Base-by-base conservation (phyloP, 1,140 invertebrate species). In the Luehdorfia chinensis region DNA sequence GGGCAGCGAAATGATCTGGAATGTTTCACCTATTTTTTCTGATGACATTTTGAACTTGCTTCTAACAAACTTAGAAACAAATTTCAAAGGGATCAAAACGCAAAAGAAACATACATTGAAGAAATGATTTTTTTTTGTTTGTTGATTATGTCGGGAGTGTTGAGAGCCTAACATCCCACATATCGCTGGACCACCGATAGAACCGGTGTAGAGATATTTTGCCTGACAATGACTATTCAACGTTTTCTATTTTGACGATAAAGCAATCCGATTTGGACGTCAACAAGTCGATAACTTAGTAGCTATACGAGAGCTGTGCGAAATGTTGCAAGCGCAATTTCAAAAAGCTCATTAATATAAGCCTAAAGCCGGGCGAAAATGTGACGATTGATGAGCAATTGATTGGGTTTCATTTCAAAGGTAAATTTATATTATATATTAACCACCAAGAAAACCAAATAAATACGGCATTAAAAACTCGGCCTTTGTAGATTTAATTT, bases 181-280 rank as follows among this genome's bases (percentile, higher is more conserved):
- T 45, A 52, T 33, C 34, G 48, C 27, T 51, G 45, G 55, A 21
- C 30, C 46, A 32, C 12, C 34, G 55, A 73, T 55, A 66, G 68
- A 27, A 71, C 50, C 47, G 71, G 69, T 34, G 43, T 74, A 43
- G 66, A 64, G 54, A 56, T 61, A 31, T 74, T 75, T 65, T 45
- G 55, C 12, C 41, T 64, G 12, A 55, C 53, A 23, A 75, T 76
- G 69, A 61, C 49, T 43, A 55, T 63, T 34, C 63, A 66, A 39
- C 45, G 72, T 27, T 71, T 78, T 49, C 55, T 54, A 50, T 78
- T 80, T 79, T 59, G 69, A 78, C 39, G 59, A 70, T 46, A 53
- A 39, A 50, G 33, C 27, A 15, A 57, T 48, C 27, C 61, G 70
- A 58, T 16, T 31, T 9, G 53, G 61, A 48, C 50, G 71, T 39